phyloP scores from a whole-genome alignment of 35 echinoderm and acorn worm genomes.

The Nesometra sesokonis region DNA sequence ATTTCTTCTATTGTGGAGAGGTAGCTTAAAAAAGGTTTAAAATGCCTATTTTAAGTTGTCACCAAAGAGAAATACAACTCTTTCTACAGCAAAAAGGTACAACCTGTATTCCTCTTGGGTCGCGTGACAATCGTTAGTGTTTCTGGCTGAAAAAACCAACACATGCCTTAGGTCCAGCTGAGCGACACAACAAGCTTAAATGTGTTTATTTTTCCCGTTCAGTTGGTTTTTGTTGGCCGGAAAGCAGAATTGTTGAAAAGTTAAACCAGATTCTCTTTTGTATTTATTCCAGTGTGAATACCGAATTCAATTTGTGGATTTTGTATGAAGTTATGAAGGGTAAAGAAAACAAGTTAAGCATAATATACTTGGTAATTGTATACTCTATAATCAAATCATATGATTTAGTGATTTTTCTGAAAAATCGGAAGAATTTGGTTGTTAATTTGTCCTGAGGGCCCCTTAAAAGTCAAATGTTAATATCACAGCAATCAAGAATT shows the following conservation, averaged over 20 bases:
- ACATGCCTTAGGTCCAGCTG: not conserved
- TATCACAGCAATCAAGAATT: too few species aligned
- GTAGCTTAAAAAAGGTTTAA: too few species aligned
- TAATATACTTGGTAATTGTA: slow-evolving; percentile 1
- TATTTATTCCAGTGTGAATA: not conserved
- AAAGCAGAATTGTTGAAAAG: not conserved
- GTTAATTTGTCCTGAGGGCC: too few species aligned
- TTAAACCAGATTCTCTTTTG: not conserved
- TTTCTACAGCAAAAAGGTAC: too few species aligned
- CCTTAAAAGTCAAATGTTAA: too few species aligned
- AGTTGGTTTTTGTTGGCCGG: not conserved
- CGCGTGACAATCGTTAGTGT: not conserved
- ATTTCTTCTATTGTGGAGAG: too few species aligned
- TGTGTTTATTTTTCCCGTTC: not conserved
- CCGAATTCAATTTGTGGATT: not conserved
- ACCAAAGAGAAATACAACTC: too few species aligned
- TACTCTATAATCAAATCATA: not conserved
- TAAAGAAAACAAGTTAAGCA: not conserved
- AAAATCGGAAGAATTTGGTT: too few species aligned
- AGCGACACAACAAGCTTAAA: not conserved
- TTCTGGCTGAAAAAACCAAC: not conserved
- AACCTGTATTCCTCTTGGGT: not conserved
- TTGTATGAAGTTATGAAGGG: not conserved
- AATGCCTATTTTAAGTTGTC: too few species aligned
- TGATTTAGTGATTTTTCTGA: not conserved